A percentile compares a stretch with the other conserved stretches of the same genome.
Evolutionary conservation across 1,140 invertebrate genomes (phyloP).

Genomic region (Sitodiplosis mosellana): DNA sequence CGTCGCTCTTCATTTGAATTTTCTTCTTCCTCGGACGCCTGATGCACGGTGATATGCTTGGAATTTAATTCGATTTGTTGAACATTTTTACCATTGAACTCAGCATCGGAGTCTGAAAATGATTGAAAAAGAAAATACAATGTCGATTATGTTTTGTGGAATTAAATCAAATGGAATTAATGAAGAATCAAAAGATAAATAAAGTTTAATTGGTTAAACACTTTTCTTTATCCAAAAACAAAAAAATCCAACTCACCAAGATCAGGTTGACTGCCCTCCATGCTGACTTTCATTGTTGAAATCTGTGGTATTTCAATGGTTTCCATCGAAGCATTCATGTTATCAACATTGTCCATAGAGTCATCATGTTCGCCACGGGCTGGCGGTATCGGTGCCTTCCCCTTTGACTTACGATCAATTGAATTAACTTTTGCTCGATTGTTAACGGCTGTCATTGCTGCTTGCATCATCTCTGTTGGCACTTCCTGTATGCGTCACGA

Average conservation of each 20-base stretch:
- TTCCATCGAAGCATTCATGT: neutral
- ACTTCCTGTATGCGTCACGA: too few relatives aligned
- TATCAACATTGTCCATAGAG: neutral
- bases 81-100: neutral
- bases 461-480: slow-evolving; percentile 48
- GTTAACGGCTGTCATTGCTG: slow-evolving; percentile 42
- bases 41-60: slow-evolving; percentile 54
- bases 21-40: slow-evolving; percentile 35
- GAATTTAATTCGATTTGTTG: slow-evolving; percentile 44
- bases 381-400: slow-evolving; percentile 52
- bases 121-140: neutral
- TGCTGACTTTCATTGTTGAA: neutral
- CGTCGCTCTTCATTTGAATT: slow-evolving; percentile 47
- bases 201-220: too few relatives aligned
- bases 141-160: too few relatives aligned
- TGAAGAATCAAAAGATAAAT: too few relatives aligned
- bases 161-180: too few relatives aligned
- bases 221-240: neutral
- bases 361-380: slow-evolving; percentile 21
- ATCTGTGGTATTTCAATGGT: neutral
- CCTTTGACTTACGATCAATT: slow-evolving; percentile 40
- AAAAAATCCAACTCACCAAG: too few relatives aligned
- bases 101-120: slow-evolving; percentile 2
- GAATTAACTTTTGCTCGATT: slow-evolving; percentile 37
- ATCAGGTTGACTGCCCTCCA: neutral